These are phyloP conservation scores for Caenorhabditis sp. DNA, from an alignment of 2,888 invertebrate species.

Conservation along the genomic window DNA sequence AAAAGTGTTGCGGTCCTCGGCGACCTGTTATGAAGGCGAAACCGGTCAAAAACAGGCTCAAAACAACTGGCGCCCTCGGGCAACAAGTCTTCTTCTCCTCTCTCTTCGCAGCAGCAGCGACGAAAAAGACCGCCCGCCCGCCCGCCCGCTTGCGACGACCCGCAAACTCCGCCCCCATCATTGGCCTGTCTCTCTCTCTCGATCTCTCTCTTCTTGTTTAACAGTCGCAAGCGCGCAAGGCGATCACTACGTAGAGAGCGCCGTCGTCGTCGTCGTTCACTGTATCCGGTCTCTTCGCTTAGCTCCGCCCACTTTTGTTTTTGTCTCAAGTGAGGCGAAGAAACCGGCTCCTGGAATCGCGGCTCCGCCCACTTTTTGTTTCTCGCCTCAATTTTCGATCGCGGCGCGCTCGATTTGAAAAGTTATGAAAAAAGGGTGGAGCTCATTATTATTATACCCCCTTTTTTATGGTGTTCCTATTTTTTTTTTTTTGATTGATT, in stretches of 20 bases:
- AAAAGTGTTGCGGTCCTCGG: background rate
- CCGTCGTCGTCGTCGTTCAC: background rate
- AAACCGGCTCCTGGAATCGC: background rate
- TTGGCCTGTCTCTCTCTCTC: too few relatives aligned
- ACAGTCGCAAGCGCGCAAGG: too few relatives aligned
- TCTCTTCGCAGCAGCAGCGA: background rate
- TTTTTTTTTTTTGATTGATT: too few relatives aligned
- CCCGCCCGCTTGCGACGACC: background rate
- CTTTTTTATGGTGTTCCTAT: too few relatives aligned
- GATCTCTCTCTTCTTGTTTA: too few relatives aligned
- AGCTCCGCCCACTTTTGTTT: background rate
- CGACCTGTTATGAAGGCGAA: background rate
- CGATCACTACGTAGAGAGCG: too few relatives aligned
- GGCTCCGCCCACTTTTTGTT: background rate
- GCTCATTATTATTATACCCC: too few relatives aligned
- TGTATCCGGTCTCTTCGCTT: background rate
- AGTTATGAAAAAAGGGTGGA: background rate
- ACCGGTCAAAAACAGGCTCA: constrained; percentile 1
- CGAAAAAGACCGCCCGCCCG: too few relatives aligned
- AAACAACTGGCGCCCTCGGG: background rate
- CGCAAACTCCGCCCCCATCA: background rate
- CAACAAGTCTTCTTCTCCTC: background rate
- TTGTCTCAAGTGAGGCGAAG: background rate
- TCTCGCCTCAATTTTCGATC: background rate
- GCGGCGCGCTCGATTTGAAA: background rate